A percentile compares a stretch with the other conserved stretches of the same genome.
These are phyloP conservation scores for Paguma larvata DNA, from an alignment of 2,797 vertebrate genomes.

Conservation along the genomic window DNA sequence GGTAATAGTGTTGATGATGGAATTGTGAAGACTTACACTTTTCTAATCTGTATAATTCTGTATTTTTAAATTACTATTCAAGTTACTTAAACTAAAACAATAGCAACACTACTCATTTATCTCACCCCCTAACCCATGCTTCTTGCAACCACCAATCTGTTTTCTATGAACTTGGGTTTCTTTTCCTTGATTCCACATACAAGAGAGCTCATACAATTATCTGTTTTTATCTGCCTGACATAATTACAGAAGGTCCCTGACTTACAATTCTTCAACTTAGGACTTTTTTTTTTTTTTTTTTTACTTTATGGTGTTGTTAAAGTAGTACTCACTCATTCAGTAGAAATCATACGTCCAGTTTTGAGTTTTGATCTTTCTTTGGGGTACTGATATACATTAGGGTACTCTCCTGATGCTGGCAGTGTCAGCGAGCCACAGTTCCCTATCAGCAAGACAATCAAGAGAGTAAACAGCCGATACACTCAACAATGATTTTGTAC, in stretches of 20 bases:
- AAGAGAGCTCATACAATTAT: background rate
- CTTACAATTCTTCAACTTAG: background rate
- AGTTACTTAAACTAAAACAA: background rate
- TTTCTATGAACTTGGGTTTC: background rate
- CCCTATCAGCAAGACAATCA: background rate
- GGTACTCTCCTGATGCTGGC: background rate
- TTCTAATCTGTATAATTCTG: background rate
- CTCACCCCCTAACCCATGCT: background rate
- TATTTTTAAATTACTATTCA: background rate
- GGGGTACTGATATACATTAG: background rate
- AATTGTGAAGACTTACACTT: background rate
- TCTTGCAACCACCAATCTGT: background rate
- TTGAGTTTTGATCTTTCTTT: background rate
- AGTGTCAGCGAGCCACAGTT: background rate
- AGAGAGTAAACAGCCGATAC: background rate
- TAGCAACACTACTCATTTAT: background rate
- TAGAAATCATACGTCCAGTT: background rate
- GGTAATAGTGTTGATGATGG: background rate
- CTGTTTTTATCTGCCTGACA: background rate
- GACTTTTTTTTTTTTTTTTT: background rate
- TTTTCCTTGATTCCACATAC: background rate
- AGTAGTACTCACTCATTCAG: background rate
- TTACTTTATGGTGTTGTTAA: background rate
- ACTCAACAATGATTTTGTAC: background rate
- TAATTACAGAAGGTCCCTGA: background rate